Base-by-base conservation (phyloP, 2,888 invertebrate genomes). In the Cylloceria caligata region DNA sequence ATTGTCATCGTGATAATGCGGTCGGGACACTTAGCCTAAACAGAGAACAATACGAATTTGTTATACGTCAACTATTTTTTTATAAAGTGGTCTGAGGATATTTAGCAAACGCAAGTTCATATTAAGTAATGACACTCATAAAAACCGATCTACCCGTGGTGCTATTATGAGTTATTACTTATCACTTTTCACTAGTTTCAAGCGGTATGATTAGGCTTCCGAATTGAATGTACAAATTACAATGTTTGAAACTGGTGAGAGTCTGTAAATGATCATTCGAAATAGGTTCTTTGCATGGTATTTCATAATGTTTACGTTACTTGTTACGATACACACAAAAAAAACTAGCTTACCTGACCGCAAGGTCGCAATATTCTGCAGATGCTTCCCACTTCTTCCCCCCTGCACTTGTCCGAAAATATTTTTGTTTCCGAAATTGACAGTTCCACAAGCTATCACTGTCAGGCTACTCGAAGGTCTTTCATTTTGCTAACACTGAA, bases 1-100 rank as follows among this genome's bases (percentile, higher is more conserved):
- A 93, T 93, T 90, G 92, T 93, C 93, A 93, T 93, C 88, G 90
- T 92, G 92, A 67, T 72, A 45, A 78, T 74, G 45, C 77, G 65
- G 42, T 79, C 82, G 24, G 34, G 34, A 75, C 52, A 75, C 82
- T 68, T 75, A 24, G 69, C 75, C 83, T 84, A 68, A 47, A 83
- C 73, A 69, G 6, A 73, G 7, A 77, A 36, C 11, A 67, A 24
- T n/a, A 45, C 9, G n/a, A 6, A 45, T 30, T 34, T 34, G 27
- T 36, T 16, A 65, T 9, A 4, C 11, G 21, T 65, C 27, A 34
- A 16, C 21, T 21, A 27, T 19, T 9, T 3, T 52, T 42, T 3
- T 42, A 19, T 24, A 5, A 42, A 60, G 16, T 9, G n/a, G n/a
- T 42, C 2, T 42, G 42, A 3, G 42, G 42, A 42, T 11, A 11